A percentile compares a stretch with the other conserved stretches of the same genome.
phyloP scores from a whole-genome alignment of 1,140 invertebrate species.

The Spodoptera litura region DNA sequence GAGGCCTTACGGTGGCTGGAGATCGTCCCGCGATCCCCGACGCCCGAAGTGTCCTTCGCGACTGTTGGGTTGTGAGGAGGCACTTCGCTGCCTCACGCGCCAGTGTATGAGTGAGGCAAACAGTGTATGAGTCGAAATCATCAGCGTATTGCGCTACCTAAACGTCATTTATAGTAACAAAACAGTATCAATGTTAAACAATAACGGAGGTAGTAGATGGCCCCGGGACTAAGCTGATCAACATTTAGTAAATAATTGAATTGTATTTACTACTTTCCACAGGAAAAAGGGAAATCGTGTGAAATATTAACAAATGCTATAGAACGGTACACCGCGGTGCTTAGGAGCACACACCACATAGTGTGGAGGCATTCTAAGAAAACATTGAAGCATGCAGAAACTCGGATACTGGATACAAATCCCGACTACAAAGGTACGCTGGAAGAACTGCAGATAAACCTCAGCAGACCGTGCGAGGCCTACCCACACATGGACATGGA shows the following conservation, averaged over 20 bases:
- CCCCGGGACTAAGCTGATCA: too few species aligned
- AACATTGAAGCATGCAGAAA: neutral
- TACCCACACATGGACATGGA: constrained; percentile 89
- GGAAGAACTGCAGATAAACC: constrained; percentile 82
- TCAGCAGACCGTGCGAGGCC: constrained; percentile 86
- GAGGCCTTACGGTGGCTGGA: too few species aligned
- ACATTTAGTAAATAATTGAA: neutral
- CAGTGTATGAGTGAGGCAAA: too few species aligned
- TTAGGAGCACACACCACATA: constrained; percentile 51
- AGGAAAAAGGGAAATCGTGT: constrained; percentile 68
- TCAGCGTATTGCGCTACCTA: too few species aligned
- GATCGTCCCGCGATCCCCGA: too few species aligned
- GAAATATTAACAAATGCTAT: constrained; percentile 69
- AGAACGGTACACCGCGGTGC: constrained; percentile 64
- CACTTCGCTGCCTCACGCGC: too few species aligned
- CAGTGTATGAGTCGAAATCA: too few species aligned
- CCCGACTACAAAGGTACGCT: constrained; percentile 68
- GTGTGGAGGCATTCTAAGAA: constrained; percentile 27
- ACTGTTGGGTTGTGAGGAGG: too few species aligned
- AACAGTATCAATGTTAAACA: too few species aligned
- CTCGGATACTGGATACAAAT: neutral
- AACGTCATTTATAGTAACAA: too few species aligned
- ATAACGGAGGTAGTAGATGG: too few species aligned
- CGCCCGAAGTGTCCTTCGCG: too few species aligned
- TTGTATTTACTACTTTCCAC: constrained; percentile 20